Evolutionary conservation across 1,140 invertebrate genomes (phyloP), one percentile per base, ranked within the genome.

Genomic region (Physella acuta): DNA sequence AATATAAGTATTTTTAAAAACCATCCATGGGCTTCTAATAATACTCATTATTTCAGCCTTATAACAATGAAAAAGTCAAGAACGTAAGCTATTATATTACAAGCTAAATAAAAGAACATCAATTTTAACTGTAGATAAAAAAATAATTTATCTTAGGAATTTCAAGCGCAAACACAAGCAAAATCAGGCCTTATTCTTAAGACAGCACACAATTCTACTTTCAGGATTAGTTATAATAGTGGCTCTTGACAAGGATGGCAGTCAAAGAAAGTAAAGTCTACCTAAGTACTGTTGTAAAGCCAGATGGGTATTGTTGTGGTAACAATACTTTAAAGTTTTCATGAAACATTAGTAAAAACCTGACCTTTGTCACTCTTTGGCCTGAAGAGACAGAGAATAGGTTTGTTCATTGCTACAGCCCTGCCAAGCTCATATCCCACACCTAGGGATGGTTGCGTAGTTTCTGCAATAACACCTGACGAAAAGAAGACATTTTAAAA

Each of bases 391-490:
- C 81, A 83, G 0, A 85, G 75, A 26, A 84, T 78, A 52, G 66
- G 75, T 62, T 84, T 84, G 11, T 76, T 71, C 77, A 85, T 74
- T 1, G 73, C 77, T 8, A 80, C 70, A 37, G 80, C 84, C 64
- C 79, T 70, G n/a, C 82, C 83, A 37, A 85, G 71, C 70, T 85
- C 84, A 76, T 82, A 85, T 8, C 84, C 84, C 17, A 85, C 84
- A 56, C 84, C 84, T 17, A 85, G 73, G 11, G 83, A 85, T 16
- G 82, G 77, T 63, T 82, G 79, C 14, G 83, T 85, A 3, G 83
- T 82, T 71, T 85, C 84, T 11, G 83, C 83, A 31, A 85, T 77
- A 3, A 85, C 71, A 59, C 69, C 81, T 81, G 73, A 28, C 78
- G 70, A 63, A 59, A 72, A 49, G 67, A 61, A 71, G n/a, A 64